phyloP scores from a whole-genome alignment of 2,797 vertebrate genomes.

The Urocyon cinereoargenteus region DNA sequence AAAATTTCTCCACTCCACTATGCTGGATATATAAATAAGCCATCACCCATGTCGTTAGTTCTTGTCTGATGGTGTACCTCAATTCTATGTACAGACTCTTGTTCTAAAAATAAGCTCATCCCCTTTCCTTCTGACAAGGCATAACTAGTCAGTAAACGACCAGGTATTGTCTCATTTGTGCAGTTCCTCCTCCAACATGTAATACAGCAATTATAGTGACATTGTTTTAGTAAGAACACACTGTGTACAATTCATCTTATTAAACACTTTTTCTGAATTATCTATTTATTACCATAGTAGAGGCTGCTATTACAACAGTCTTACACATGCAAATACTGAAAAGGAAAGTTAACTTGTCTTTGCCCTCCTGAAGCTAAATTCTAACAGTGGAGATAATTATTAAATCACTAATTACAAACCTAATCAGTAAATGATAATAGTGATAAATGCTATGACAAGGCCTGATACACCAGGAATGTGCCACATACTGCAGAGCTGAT shows the following conservation, averaged over 20 bases:
- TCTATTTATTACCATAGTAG: neutral
- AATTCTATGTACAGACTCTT: neutral
- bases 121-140: neutral
- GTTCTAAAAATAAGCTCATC: neutral
- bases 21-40: neutral
- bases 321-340: neutral
- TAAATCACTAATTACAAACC: neutral
- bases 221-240: neutral
- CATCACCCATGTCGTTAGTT: rapidly evolving
- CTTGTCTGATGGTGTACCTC: neutral
- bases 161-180: neutral
- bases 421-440: neutral
- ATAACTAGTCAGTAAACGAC: neutral
- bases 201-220: neutral
- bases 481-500: neutral
- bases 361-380: neutral
- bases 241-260: neutral
- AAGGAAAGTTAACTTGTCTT: neutral
- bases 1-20: neutral
- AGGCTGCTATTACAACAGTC: neutral
- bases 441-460: neutral
- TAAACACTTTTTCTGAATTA: neutral
- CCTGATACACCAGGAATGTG: neutral
- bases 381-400: neutral
- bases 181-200: rapidly evolving